Percentiles rank a stretch among this genome's conserved stretches.
Conservation (phyloP, 2,113 vertebrate species). For the Periophthalmus modestus region DNA sequence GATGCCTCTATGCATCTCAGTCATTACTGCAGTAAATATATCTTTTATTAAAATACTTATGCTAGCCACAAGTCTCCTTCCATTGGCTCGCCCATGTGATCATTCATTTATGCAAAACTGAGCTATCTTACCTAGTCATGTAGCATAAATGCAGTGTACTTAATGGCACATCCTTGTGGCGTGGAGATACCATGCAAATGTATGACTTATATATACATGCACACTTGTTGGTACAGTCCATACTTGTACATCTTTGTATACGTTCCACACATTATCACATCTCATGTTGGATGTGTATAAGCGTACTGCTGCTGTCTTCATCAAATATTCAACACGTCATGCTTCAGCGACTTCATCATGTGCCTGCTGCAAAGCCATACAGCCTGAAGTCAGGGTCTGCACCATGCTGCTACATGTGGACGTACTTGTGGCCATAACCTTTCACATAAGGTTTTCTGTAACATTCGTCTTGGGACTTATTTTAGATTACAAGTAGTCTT, state of each 20-base stretch:
- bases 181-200: conserved; percentile 37
- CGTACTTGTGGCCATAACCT: conserved; percentile 14
- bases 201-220: conserved; percentile 25
- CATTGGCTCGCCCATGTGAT: conserved; percentile 4
- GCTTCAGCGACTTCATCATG: conserved; percentile 54
- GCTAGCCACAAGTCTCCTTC: conserved; percentile 8
- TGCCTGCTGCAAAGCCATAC: conserved; percentile 28
- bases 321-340: conserved; percentile 61
- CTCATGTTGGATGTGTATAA: conserved; percentile 41
- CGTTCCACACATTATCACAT: conserved; percentile 25
- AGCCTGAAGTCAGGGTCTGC: conserved; percentile 12
- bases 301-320: conserved; percentile 51
- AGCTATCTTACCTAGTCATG: conserved; percentile 28
- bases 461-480: conserved; percentile 12
- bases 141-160: conserved; percentile 51
- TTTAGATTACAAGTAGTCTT: neutral
- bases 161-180: conserved; percentile 20
- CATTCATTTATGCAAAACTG: conserved; percentile 42
- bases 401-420: conserved; percentile 13
- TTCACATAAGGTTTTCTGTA: conserved; percentile 15
- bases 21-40: conserved; percentile 12
- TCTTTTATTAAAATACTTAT: conserved; percentile 4
- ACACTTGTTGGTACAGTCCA: conserved; percentile 42
- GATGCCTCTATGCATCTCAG: neutral
- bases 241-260: conserved; percentile 23